Evolutionary conservation across 1,140 invertebrate species (phyloP), one percentile per base, ranked within the genome.

Genomic region (Heliconius eleuchia): DNA sequence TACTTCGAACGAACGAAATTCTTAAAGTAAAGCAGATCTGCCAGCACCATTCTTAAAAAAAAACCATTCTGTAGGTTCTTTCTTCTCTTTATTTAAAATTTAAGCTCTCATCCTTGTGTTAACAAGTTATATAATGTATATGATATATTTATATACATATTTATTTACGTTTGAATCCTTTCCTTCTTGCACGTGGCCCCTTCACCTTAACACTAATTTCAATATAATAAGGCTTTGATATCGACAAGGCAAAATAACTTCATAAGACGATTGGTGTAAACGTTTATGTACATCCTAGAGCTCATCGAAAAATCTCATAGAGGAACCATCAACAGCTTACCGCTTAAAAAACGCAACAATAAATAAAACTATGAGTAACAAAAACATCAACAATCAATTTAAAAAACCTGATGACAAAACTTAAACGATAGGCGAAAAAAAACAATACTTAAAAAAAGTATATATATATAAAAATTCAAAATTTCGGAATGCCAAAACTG

Each of bases 1-100:
- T 34, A 60, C 27, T 46, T 55, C 8, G 39, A 76, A 76, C 57
- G 46, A 39, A 72, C 71, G 30, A 77, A 77, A n/a, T 76, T 37
- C 81, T 79, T 79, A 83, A 74, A 77, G 55, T 85, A 85, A 89
- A 83, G 88, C 90, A 93, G 92, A 93, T 93, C 92, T 92, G 89
- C 88, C 88, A 93, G 92, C 92, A 93, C 92, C 92, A 92, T 88
- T 83, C 84, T 86, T 86, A 79, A 37, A 82, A 84, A 83, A 88
- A 52, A 52, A 52, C 80, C 86, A 84, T 82, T 84, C 81, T 83
- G 81, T 82, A 82, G 78, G 79, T 80, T 80, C 74, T 74, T 79
- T 74, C 81, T 79, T 80, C 76, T 23, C 13, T 46, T 46, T 30
- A 77, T 66, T 52, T 75, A 74, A 77, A 80, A 76, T 77, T 60